phyloP scores from a whole-genome alignment of 2,113 vertebrate species.

The Pantherophis guttatus region DNA sequence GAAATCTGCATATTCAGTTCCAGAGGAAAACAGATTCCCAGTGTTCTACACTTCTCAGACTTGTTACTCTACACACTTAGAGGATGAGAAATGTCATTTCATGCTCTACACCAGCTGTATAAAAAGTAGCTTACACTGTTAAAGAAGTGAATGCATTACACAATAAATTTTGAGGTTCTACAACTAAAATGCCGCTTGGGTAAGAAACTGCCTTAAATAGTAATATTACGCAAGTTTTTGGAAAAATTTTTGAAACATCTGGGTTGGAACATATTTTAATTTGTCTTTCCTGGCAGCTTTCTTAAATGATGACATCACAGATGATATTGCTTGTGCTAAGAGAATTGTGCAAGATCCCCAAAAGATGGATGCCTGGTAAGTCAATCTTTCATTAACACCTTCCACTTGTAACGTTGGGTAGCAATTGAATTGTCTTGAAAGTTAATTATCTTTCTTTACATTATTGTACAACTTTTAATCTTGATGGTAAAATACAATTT shows the following conservation, averaged over 20 bases:
- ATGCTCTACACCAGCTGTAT: neutral
- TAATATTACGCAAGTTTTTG: neutral
- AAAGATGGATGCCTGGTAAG: slow-evolving; percentile 1
- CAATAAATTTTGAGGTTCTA: neutral
- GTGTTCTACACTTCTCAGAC: neutral
- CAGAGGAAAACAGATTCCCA: neutral
- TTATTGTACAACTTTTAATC: neutral
- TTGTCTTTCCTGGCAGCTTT: neutral
- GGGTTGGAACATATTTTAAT: neutral
- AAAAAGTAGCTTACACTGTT: neutral
- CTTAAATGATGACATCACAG: neutral
- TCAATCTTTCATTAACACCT: neutral
- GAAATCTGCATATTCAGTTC: neutral
- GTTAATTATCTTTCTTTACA: neutral
- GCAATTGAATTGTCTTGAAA: neutral
- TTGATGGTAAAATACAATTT: neutral
- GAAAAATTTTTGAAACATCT: neutral
- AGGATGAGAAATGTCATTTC: neutral
- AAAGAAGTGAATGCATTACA: neutral
- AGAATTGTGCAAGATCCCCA: neutral
- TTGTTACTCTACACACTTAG: neutral
- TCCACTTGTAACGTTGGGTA: neutral
- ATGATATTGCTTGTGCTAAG: neutral
- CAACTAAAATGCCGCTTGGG: neutral
- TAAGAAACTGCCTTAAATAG: neutral